Evolutionary conservation across 2,888 invertebrate species (phyloP), one percentile per base, ranked within the genome.

Genomic region (Drosophila neotestacea): DNA sequence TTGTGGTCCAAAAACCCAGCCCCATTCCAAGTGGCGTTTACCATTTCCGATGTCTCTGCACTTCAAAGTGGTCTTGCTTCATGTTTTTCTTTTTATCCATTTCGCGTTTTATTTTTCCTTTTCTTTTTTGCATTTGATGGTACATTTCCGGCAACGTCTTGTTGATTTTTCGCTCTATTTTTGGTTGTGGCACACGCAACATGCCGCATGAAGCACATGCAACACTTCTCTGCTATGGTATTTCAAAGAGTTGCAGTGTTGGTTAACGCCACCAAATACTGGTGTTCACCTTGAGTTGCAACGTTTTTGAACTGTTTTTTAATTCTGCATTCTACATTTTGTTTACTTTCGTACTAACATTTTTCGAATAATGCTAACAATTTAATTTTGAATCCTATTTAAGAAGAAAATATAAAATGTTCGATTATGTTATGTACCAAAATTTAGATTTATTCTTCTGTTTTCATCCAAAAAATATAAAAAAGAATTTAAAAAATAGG

Each of bases 111-210:
- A n/a, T 44, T 48, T 16, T 27, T 34, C 13, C 42, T 13, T 16
- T 38, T 38, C 4, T 32, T 36, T 13, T 73, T 65, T 55, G 73
- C 74, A 56, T 76, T 77, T 71, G 72, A 80, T 77, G 81, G 62
- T 52, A 77, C 69, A 81, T 77, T 77, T 77, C 77, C 77, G 77
- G 77, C 77, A 68, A 41, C 63, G 38, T 80, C 73, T 67, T 72
- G 77, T 77, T 77, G 73, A 48, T 61, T 59, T 77, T 72, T 54
- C 61, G 78, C 78, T 81, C 81, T 77, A 77, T 77, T 77, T 77
- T 81, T 81, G 77, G 58, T 27, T 32, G 42, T 46, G 44, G 50
- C 39, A 36, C 58, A 78, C 66, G 59, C 64, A 54, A 34, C 48
- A 16, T 10, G 10, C 10, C 41, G 6, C 11, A 13, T 28, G 10